Evolutionary conservation across 2,888 invertebrate genomes (phyloP), one percentile per base, ranked within the genome.

Genomic region (Rhamnusium bicolor): DNA sequence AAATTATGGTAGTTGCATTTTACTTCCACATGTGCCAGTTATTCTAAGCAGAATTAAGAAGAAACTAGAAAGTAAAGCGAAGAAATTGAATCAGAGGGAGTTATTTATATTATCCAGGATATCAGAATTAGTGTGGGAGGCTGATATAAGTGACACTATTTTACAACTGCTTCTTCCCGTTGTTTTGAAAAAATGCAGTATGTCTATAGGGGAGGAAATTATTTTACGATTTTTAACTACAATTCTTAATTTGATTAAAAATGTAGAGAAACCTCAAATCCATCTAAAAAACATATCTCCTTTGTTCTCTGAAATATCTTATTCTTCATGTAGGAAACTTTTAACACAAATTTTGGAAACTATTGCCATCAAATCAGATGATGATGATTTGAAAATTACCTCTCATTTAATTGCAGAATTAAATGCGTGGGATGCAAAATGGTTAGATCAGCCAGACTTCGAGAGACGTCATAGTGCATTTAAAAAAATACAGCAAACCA

Each of bases 391-490:
- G 3, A 79, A 72, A 54, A 89, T 90, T 67, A 89, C 91, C 67
- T 89, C 91, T 0, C 86, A 89, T 12, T 83, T 94, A 12, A 87
- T 95, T 1, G 85, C 86, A 4, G 92, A 94, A 86, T 90, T 98
- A 81, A 98, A 98, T 88, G 93, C 98, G 0, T 97, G 93, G 91
- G 95, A 98, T 87, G 91, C 91, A 54, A 92, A 93, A 76, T 95
- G 95, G 93, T 91, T 98, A n/a, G 98, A 98, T 81, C 98, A 98
- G 85, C 97, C 98, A 0, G 97, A 98, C 88, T 97, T 95, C 82
- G 93, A 95, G 74, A 91, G 91, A 80, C 91, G 98, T 80, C 89
- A 98, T 19, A 92, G 94, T 67, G 95, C 95, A 0, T 96, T 96
- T 81, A 92, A 92, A 81, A 88, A 90, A 80, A 92, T 97, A 49